Conservation (phyloP, 2,888 invertebrate genomes). For the Sialis fuliginosa region DNA sequence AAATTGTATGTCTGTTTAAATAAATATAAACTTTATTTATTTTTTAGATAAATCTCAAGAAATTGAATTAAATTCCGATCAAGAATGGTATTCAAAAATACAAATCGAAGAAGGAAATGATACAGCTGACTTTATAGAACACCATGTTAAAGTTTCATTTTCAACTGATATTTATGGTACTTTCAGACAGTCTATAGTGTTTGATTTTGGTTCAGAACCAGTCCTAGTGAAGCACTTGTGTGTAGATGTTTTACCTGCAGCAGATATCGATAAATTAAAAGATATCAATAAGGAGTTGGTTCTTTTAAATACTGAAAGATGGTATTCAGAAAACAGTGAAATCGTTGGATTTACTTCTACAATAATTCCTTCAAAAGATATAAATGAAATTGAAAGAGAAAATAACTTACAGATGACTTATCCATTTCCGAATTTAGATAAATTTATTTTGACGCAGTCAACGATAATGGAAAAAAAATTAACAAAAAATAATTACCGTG, state of each 20-base stretch:
- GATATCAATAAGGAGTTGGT: constrained; percentile 44
- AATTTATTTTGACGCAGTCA: constrained; percentile 47
- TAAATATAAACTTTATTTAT: no score
- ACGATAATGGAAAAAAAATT: constrained; percentile 42
- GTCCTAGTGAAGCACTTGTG: constrained; percentile 47
- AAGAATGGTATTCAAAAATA: constrained; percentile 30
- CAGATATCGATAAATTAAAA: constrained; percentile 43
- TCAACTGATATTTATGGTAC: constrained; percentile 58
- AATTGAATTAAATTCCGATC: constrained; percentile 29
- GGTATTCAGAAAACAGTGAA: constrained; percentile 35
- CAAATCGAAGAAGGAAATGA: constrained; percentile 11
- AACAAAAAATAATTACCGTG: constrained; percentile 50
- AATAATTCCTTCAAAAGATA: constrained; percentile 28
- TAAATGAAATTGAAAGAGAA: constrained; percentile 28
- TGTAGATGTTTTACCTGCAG: constrained; percentile 56
- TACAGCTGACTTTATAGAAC: constrained; percentile 18
- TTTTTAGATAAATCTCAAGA: constrained; percentile 13
- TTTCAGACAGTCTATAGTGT: constrained; percentile 59
- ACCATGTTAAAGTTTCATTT: constrained; percentile 37
- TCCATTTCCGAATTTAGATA: constrained; percentile 45
- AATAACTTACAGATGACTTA: constrained; percentile 37
- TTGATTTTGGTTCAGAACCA: constrained; percentile 52
- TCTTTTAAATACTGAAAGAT: constrained; percentile 40
- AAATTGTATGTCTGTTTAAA: no score
- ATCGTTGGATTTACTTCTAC: constrained; percentile 35